Conservation (phyloP, 1,140 invertebrate genomes). For the Macrobrachium nipponense region DNA sequence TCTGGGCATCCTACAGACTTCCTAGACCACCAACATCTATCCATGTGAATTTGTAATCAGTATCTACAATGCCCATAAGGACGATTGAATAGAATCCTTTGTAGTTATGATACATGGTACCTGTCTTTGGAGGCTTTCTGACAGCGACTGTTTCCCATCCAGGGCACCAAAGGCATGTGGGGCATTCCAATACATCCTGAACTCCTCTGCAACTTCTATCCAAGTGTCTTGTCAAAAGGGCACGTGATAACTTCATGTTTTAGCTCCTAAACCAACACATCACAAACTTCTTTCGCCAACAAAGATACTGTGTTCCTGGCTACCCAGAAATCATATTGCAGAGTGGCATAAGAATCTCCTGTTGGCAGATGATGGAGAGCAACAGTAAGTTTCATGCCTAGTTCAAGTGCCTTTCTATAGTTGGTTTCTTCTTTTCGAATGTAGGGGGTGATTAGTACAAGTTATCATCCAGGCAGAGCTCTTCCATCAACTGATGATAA, state of each 20-base stretch:
- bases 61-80: slow-evolving; percentile 67
- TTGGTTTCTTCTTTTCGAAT: slow-evolving; percentile 17
- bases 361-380: slow-evolving; percentile 12
- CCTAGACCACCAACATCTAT: slow-evolving; percentile 66
- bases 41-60: slow-evolving; percentile 65
- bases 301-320: neutral
- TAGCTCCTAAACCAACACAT: neutral
- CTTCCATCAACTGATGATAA: slow-evolving; percentile 20
- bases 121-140: slow-evolving; percentile 56
- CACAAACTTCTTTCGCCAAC: slow-evolving; percentile 13
- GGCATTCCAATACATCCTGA: slow-evolving; percentile 56
- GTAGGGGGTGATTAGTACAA: neutral
- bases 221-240: too few species aligned
- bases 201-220: slow-evolving; percentile 2
- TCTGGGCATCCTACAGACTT: slow-evolving; percentile 7
- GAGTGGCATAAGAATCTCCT: slow-evolving; percentile 16
- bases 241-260: too few species aligned
- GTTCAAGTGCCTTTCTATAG: slow-evolving; percentile 15
- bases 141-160: slow-evolving; percentile 69
- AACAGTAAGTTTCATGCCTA: slow-evolving; percentile 6
- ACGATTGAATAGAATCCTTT: slow-evolving; percentile 66
- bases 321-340: slow-evolving; percentile 10
- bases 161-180: slow-evolving; percentile 68
- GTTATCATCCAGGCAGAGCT: slow-evolving; percentile 19
- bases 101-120: slow-evolving; percentile 67